Evolutionary conservation across 2,888 invertebrate species (phyloP), one percentile per base, ranked within the genome.

Genomic region (Periphyllus acericola): DNA sequence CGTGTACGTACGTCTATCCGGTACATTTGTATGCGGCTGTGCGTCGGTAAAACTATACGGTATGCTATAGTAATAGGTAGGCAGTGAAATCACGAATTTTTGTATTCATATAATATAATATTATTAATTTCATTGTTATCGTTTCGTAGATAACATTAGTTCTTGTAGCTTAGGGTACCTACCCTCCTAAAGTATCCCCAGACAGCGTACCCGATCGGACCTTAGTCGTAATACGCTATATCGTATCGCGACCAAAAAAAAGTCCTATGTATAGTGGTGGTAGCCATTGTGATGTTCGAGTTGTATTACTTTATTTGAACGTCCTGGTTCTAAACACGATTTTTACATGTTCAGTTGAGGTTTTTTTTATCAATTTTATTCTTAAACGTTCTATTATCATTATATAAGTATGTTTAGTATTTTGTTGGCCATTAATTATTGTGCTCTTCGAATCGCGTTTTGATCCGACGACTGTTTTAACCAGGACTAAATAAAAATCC

Each of bases 1-100:
- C 14, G 72, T 36, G 9, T 81, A 66, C 36, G 55, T 9, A 9
- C 14, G 25, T 32, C 25, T 34, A 11, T 21, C 3, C 32, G 19
- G 40, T 29, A 6, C 46, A 34, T 34, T 32, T 55, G 17, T 17
- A 3, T n/a, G 17, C n/a, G 25, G 25, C 11, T 40, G 29, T 4
- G 29, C 29, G 81, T 29, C 32, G 2, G 36, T 36, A 21, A 29
- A 6, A 11, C 14, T 17, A 52, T 82, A 29, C 5, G 75, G n/a
- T n/a, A n/a, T n/a, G n/a, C n/a, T n/a, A n/a, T n/a, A n/a, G n/a
- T n/a, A n/a, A n/a, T n/a, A n/a, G n/a, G n/a, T n/a, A n/a, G n/a
- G n/a, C 9, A 84, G 46, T 84, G 68, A 32, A 68, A 84, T 84
- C 68, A 78, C 68, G 84, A 66, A 46, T 46, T 46, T 36, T 46